A percentile compares a stretch with the other conserved stretches of the same genome.
phyloP scores from a whole-genome alignment of 2,113 vertebrate species.

The Cairina moschata region DNA sequence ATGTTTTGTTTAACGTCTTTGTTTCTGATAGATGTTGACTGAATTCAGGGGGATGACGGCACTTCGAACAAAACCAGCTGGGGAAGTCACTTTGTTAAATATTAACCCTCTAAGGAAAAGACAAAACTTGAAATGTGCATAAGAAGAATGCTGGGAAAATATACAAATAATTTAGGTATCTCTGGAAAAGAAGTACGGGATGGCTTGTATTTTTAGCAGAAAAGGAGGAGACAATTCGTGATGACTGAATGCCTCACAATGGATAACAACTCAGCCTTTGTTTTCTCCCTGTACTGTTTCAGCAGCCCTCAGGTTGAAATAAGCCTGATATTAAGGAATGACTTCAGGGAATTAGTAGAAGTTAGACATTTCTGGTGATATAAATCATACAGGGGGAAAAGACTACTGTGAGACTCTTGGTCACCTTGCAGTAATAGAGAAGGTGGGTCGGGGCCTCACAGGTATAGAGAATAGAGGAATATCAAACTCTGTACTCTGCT shows the following conservation, averaged over 20 bases:
- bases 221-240: background rate
- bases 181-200: background rate
- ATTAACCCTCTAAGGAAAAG: conserved; percentile 53
- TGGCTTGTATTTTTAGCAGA: background rate
- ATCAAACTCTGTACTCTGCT: background rate
- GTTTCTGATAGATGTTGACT: conserved; percentile 64
- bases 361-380: background rate
- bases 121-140: conserved; percentile 31
- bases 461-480: background rate
- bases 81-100: conserved; percentile 47
- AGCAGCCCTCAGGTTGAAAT: background rate
- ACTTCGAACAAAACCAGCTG: conserved; percentile 60
- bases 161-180: background rate
- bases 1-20: conserved; percentile 66
- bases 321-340: background rate
- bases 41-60: conserved; percentile 52
- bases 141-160: conserved; percentile 21
- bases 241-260: background rate
- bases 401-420: background rate
- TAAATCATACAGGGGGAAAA: background rate
- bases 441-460: background rate
- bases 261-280: background rate
- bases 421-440: background rate
- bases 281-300: background rate
- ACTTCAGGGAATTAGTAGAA: background rate